A percentile compares a stretch with the other conserved stretches of the same genome.
Conservation (phyloP, 2,113 vertebrate species). For the Megaptera novaeangliae region DNA sequence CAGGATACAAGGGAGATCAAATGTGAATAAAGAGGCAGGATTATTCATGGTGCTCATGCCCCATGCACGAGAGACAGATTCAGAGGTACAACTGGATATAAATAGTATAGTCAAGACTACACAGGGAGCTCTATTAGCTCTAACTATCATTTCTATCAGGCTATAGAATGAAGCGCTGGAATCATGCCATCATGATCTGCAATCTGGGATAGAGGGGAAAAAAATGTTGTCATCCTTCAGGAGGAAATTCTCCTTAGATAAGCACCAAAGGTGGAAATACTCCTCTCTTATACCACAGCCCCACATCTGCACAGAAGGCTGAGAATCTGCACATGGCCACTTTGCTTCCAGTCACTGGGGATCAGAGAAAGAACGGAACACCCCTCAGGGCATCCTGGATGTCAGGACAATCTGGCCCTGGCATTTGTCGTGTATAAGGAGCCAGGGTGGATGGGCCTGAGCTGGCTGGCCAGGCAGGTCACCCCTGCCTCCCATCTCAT, state of each 20-base stretch:
- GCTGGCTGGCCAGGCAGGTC: background rate
- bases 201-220: background rate
- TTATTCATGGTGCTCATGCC: background rate
- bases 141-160: background rate
- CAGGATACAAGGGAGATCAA: background rate
- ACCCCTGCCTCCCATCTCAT: background rate
- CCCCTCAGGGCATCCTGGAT: background rate
- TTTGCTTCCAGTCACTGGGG: background rate
- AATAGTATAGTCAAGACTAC: background rate
- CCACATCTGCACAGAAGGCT: background rate
- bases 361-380: slow-evolving; percentile 37
- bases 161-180: background rate
- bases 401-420: background rate
- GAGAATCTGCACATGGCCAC: slow-evolving; percentile 33
- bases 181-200: background rate
- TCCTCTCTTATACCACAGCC: background rate
- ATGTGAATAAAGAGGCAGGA: background rate
- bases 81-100: no score
- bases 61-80: background rate
- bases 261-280: background rate
- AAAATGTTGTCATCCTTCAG: background rate
- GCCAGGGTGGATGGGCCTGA: background rate
- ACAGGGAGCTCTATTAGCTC: background rate
- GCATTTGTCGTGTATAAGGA: background rate
- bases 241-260: slow-evolving; percentile 7